phyloP scores from a whole-genome alignment of 1,140 invertebrate species.

The Mamestra configurata region DNA sequence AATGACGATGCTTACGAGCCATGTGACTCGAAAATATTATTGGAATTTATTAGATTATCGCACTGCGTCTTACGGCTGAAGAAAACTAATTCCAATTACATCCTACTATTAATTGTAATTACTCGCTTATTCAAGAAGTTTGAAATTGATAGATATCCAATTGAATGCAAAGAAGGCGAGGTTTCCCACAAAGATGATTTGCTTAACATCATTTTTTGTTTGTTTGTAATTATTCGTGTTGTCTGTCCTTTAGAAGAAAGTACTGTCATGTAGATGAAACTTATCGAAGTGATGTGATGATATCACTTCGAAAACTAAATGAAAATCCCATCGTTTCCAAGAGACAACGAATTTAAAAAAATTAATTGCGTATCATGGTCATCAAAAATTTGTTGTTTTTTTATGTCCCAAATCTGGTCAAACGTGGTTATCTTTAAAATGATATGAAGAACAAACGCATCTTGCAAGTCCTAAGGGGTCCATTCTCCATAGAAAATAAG shows the following conservation, averaged over 20 bases:
- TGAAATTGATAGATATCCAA: constrained; percentile 6
- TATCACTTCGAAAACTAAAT: no score
- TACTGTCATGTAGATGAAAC: not conserved
- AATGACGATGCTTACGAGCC: not conserved
- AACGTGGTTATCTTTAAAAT: not conserved
- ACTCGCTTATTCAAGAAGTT: not conserved
- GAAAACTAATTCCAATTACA: constrained; percentile 7
- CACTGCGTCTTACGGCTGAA: not conserved
- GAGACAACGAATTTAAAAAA: no score
- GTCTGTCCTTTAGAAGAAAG: not conserved
- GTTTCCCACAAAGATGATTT: constrained; percentile 7
- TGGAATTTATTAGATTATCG: constrained; percentile 13
- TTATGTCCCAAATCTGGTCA: no score
- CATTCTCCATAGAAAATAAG: not conserved
- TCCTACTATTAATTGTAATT: constrained; percentile 10
- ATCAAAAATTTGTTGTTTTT: no score
- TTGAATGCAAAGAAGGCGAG: constrained; percentile 10
- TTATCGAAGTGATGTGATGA: no score
- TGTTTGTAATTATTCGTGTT: not conserved
- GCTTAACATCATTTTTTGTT: not conserved
- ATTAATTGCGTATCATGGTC: no score
- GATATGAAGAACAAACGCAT: not conserved
- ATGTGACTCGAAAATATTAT: not conserved
- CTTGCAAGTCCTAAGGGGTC: not conserved
- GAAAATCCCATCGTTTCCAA: no score